Conservation (phyloP, 2,113 vertebrate species). For the Brachypteracias leptosomus region DNA sequence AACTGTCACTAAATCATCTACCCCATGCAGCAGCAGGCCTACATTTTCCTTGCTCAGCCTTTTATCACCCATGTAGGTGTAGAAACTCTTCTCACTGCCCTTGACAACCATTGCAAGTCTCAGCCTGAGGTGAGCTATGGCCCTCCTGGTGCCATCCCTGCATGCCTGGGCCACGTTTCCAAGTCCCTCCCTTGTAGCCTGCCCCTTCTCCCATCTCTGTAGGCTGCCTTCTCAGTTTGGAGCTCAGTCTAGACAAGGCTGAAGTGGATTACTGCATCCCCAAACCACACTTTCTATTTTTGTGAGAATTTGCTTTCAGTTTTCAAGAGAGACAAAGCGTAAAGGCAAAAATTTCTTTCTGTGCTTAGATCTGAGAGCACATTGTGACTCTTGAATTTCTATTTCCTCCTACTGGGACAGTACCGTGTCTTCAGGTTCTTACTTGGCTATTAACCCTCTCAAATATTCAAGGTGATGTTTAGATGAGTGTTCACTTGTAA, state of each 20-base stretch:
- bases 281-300: not conserved
- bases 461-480: not conserved
- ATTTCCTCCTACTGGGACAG: not conserved
- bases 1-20: not conserved
- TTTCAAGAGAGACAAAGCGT: not conserved
- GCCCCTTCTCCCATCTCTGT: not conserved
- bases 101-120: not conserved
- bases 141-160: not conserved
- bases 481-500: not conserved
- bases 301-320: not conserved
- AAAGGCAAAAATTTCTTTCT: not conserved
- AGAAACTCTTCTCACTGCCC: not conserved
- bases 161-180: not conserved
- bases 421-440: not conserved
- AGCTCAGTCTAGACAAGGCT: not conserved
- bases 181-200: not conserved
- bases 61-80: not conserved
- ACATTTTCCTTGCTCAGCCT: not conserved
- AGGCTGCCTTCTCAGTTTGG: not conserved
- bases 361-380: not conserved
- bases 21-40: not conserved
- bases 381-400: not conserved
- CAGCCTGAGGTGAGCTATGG: not conserved
- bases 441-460: not conserved
- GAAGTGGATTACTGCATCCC: accelerated